Percentiles rank a stretch among this genome's conserved stretches.
Evolutionary conservation across 1,140 invertebrate species (phyloP).

Genomic region (Drosophila sp.): DNA sequence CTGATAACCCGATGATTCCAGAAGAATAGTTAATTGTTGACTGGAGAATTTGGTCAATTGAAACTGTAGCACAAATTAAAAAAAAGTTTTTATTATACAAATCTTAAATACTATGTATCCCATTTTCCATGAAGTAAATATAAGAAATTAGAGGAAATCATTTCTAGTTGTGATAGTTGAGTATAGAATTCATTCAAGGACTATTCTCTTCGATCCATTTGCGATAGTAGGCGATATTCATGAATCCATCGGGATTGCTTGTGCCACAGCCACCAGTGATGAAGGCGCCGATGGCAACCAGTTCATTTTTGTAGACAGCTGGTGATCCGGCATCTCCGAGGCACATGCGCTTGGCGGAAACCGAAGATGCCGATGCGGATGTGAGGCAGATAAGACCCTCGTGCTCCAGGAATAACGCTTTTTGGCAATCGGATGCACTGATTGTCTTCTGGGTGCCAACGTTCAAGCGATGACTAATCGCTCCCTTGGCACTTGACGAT

Average conservation of each 20-base stretch:
- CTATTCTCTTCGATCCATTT: conserved; percentile 84
- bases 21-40: too few species aligned
- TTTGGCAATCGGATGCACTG: conserved; percentile 47
- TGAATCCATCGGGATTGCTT: conserved; percentile 86
- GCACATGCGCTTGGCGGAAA: conserved; percentile 51
- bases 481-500: conserved; percentile 18
- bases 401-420: conserved; percentile 39
- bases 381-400: conserved; percentile 66
- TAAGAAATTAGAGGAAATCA: background rate
- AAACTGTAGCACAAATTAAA: too few species aligned
- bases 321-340: conserved; percentile 76
- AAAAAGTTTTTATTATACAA: too few species aligned
- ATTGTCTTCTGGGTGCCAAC: conserved; percentile 52
- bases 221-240: conserved; percentile 84
- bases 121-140: background rate
- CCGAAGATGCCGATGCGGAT: background rate
- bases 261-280: conserved; percentile 60
- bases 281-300: conserved; percentile 78
- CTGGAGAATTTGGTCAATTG: too few species aligned
- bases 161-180: background rate
- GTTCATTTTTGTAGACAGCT: conserved; percentile 61
- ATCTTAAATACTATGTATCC: too few species aligned
- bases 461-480: conserved; percentile 54
- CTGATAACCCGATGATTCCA: too few species aligned
- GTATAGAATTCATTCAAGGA: background rate